Conservation (phyloP, 1,140 invertebrate genomes). For the Anadara kagoshimensis region DNA sequence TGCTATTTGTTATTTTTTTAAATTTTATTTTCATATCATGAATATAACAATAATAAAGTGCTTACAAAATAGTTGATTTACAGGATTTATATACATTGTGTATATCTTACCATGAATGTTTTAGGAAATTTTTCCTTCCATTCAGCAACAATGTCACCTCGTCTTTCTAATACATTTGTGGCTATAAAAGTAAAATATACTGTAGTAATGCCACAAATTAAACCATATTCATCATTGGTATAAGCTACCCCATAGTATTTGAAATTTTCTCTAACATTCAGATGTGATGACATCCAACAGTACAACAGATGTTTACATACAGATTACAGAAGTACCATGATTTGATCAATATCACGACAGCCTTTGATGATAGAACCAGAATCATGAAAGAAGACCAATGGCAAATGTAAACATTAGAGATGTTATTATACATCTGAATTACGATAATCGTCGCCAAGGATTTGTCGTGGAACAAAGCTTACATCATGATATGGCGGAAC, state of each 20-base stretch:
- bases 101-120: constrained; percentile 37
- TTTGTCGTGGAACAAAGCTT: too few relatives aligned
- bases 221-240: not conserved
- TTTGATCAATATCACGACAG: not conserved
- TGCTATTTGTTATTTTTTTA: too few relatives aligned
- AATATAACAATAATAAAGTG: too few relatives aligned
- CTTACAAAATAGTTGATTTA: too few relatives aligned
- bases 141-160: constrained; percentile 15
- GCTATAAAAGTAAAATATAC: constrained; percentile 22
- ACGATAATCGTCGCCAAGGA: too few relatives aligned
- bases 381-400: too few relatives aligned
- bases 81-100: too few relatives aligned
- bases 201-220: not conserved
- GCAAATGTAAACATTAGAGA: too few relatives aligned
- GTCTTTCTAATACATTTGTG: constrained; percentile 35
- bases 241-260: not conserved
- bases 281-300: not conserved
- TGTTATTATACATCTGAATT: too few relatives aligned
- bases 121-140: constrained; percentile 30
- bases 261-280: not conserved
- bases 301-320: not conserved
- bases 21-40: too few relatives aligned
- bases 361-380: too few relatives aligned
- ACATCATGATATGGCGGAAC: too few relatives aligned
- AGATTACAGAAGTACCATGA: not conserved